A percentile compares a stretch with the other conserved stretches of the same genome.
phyloP scores from a whole-genome alignment of 2,113 vertebrate species.

The Tricholaema leucomelas region DNA sequence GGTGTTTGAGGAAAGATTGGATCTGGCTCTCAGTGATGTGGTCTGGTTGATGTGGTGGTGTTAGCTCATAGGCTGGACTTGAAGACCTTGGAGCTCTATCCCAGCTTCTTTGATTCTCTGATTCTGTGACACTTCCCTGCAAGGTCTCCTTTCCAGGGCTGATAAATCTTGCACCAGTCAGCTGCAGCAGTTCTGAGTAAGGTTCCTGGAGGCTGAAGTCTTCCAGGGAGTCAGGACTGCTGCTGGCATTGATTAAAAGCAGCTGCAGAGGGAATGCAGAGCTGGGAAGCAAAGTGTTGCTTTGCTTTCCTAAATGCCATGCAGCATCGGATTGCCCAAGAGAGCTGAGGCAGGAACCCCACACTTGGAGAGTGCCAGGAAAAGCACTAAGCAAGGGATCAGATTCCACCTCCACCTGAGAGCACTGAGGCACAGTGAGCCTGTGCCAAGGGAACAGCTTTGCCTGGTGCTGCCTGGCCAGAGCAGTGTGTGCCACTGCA shows the following conservation, averaged over 20 bases:
- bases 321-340: background rate
- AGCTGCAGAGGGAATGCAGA: background rate
- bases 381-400: background rate
- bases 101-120: too few relatives aligned
- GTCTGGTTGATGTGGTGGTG: too few relatives aligned
- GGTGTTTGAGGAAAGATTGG: too few relatives aligned
- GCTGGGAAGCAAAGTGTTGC: background rate
- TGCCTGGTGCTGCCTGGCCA: background rate
- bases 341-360: background rate
- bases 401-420: background rate
- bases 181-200: background rate
- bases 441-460: background rate
- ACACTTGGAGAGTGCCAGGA: background rate
- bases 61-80: too few relatives aligned
- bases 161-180: background rate
- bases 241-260: constrained; percentile 41
- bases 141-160: background rate
- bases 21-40: too few relatives aligned
- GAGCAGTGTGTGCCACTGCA: background rate
- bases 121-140: background rate
- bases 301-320: background rate
- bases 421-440: background rate
- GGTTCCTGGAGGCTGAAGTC: background rate
- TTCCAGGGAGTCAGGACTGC: background rate
- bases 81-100: too few relatives aligned